These are phyloP conservation scores for Centropyge bicolor DNA, from an alignment of 2,797 vertebrate genomes.

Conservation along the genomic window DNA sequence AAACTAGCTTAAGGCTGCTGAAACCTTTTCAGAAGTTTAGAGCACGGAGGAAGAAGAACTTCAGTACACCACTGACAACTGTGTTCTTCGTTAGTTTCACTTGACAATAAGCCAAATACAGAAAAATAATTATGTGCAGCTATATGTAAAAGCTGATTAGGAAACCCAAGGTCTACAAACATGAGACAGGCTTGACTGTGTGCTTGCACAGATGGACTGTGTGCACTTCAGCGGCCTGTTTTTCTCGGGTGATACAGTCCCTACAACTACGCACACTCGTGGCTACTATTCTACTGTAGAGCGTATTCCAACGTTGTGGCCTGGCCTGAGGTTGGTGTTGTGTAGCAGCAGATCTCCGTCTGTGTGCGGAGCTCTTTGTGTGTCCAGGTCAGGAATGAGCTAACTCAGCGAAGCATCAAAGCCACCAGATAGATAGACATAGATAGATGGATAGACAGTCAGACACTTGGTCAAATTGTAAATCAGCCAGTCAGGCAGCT, in stretches of 20 bases:
- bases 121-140: too few relatives aligned
- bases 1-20: too few relatives aligned
- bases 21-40: too few relatives aligned
- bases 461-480: not conserved
- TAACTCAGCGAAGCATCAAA: conserved; percentile 41
- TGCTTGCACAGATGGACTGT: not conserved
- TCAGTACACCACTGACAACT: too few relatives aligned
- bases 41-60: too few relatives aligned
- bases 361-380: conserved; percentile 26
- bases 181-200: not conserved
- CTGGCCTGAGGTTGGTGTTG: not conserved
- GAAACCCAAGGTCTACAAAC: too few relatives aligned
- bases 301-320: not conserved
- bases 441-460: conserved; percentile 16
- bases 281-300: conserved; percentile 1
- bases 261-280: not conserved
- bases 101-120: too few relatives aligned
- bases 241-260: not conserved
- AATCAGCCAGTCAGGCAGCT: not conserved
- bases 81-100: too few relatives aligned
- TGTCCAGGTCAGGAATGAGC: conserved; percentile 45
- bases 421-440: conserved; percentile 9
- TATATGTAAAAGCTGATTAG: too few relatives aligned
- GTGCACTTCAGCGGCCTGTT: too few relatives aligned
- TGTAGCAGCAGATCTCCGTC: conserved; percentile 20